A percentile compares a stretch with the other conserved stretches of the same genome.
phyloP scores from a whole-genome alignment of 2,888 invertebrate genomes.

The Cepaea hortensis region DNA sequence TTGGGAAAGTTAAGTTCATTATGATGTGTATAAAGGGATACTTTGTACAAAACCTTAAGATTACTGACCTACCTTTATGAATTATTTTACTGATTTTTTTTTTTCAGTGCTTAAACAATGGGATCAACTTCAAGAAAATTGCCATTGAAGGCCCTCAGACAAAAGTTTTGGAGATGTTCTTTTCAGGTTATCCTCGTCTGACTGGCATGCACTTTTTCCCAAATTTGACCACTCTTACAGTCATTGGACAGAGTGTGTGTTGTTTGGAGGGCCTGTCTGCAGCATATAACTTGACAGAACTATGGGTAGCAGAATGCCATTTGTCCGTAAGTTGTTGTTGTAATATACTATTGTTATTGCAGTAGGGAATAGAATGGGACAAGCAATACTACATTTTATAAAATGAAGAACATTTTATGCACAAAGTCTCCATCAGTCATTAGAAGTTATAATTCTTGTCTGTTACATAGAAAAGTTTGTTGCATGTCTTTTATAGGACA shows the following conservation, averaged over 20 bases:
- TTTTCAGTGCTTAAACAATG: conserved; percentile 71
- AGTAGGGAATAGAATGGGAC: too few relatives aligned
- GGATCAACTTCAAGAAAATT: conserved; percentile 66
- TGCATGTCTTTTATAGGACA: too few relatives aligned
- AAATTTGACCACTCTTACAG: conserved; percentile 68
- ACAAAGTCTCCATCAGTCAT: too few relatives aligned
- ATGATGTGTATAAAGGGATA: too few relatives aligned
- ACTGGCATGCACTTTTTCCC: conserved; percentile 72
- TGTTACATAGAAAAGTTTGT: too few relatives aligned
- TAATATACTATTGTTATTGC: background rate
- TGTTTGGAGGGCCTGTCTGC: conserved; percentile 61
- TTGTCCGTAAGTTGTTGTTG: conserved; percentile 59
- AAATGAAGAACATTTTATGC: too few relatives aligned
- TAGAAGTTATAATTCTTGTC: too few relatives aligned
- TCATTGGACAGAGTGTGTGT: conserved; percentile 67
- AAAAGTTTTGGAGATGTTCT: conserved; percentile 74
- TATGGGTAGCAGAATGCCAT: conserved; percentile 70
- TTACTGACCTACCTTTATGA: too few relatives aligned
- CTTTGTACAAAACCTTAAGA: too few relatives aligned
- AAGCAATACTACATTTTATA: too few relatives aligned
- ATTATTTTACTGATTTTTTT: background rate
- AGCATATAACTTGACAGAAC: conserved; percentile 61
- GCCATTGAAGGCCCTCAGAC: conserved; percentile 63
- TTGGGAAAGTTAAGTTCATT: too few relatives aligned
- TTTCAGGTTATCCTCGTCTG: conserved; percentile 73